phyloP scores from a whole-genome alignment of 2,113 vertebrate genomes.

The Hemichromis elongatus region DNA sequence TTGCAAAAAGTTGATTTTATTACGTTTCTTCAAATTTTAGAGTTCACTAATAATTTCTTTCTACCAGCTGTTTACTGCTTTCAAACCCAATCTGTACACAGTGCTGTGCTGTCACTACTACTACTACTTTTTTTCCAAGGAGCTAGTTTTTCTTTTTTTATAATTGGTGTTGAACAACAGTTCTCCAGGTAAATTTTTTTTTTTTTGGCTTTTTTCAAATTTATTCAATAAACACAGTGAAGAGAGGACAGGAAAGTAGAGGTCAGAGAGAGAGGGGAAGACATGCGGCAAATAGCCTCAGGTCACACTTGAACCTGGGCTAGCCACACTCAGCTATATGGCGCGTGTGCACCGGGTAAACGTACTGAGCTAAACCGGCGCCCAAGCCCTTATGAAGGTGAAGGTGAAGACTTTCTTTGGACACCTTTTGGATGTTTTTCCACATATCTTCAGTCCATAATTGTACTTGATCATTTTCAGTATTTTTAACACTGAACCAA shows the following conservation, averaged over 20 bases:
- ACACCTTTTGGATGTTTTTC: background rate
- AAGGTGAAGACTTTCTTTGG: background rate
- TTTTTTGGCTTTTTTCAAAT: background rate
- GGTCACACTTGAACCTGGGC: accelerated
- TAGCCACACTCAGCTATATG: accelerated
- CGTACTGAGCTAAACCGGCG: background rate
- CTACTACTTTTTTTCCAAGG: background rate
- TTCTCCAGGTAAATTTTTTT: background rate
- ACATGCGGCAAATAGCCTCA: accelerated
- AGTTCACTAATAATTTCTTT: background rate
- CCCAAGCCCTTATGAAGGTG: background rate
- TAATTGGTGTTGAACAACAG: background rate
- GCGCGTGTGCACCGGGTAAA: background rate
- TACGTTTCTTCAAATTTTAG: background rate
- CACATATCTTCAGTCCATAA: background rate
- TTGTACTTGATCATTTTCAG: background rate
- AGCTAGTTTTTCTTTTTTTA: background rate
- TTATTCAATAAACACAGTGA: background rate
- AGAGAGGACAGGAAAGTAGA: background rate
- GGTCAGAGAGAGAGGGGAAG: background rate
- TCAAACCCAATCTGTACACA: background rate
- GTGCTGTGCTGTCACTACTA: background rate
- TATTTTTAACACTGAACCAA: background rate
- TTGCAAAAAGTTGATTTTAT: background rate
- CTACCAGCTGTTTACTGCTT: background rate